Percentiles rank a stretch among this genome's conserved stretches.
These are phyloP conservation scores for Trematocara zebra DNA, from an alignment of 2,113 vertebrate genomes.

Conservation along the genomic window DNA sequence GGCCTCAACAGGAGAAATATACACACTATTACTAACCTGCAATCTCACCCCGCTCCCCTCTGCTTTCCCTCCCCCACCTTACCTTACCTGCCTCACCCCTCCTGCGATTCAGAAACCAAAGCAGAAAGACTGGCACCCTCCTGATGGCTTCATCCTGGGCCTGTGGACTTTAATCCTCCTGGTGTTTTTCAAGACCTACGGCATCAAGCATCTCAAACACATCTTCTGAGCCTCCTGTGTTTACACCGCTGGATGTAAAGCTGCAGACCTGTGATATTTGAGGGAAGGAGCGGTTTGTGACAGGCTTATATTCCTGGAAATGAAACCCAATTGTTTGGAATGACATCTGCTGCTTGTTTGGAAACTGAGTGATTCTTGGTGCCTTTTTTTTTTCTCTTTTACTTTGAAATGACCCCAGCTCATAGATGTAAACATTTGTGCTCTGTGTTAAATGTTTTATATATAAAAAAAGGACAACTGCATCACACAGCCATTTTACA, in stretches of 20 bases:
- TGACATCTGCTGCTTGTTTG: not conserved
- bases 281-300: not conserved
- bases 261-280: not conserved
- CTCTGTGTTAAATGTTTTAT: not conserved
- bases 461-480: not conserved
- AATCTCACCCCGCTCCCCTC: not conserved
- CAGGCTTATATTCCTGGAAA: not conserved
- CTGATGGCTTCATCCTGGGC: conserved; percentile 95
- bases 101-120: conserved; percentile 83
- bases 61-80: not conserved
- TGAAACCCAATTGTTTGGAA: not conserved
- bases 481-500: not conserved
- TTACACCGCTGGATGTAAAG: not conserved
- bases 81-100: not conserved
- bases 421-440: not conserved
- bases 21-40: conserved; percentile 43
- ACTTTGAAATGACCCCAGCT: not conserved
- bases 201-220: conserved; percentile 95
- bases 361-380: not conserved
- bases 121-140: conserved; percentile 95
- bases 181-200: conserved; percentile 96
- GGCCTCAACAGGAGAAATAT: conserved; percentile 46
- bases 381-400: not conserved
- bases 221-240: conserved; percentile 77
- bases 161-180: conserved; percentile 95